Percentiles rank a stretch among this genome's conserved stretches.
Conservation (phyloP, 2,113 vertebrate genomes). For the Calypte anna region DNA sequence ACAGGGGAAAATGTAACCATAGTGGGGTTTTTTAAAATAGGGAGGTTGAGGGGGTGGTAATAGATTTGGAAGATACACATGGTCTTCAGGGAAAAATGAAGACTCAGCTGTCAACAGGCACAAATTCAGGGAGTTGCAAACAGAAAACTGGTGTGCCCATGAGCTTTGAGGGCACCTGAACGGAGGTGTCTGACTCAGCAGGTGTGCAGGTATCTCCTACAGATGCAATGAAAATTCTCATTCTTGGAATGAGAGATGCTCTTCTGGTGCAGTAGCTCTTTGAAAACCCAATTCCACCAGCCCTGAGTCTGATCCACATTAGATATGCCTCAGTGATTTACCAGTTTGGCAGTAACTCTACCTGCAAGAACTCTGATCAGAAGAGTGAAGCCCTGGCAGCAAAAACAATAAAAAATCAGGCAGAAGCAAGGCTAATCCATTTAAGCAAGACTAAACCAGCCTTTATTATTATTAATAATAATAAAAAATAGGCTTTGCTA, state of each 20-base stretch:
- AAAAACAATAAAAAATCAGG: constrained; percentile 66
- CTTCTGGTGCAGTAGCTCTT: background rate
- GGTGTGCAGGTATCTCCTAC: background rate
- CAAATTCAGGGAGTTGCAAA: background rate
- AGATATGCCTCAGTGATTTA: constrained; percentile 58
- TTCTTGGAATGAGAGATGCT: background rate
- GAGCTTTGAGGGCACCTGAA: background rate
- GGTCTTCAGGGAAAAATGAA: background rate
- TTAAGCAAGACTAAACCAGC: constrained; percentile 51
- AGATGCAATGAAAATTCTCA: background rate
- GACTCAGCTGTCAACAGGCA: constrained; percentile 22
- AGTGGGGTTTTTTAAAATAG: background rate
- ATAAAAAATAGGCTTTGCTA: constrained; percentile 61
- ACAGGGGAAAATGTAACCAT: background rate
- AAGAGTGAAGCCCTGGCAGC: constrained; percentile 61
- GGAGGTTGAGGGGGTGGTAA: background rate
- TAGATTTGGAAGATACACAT: background rate
- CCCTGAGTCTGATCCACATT: constrained; percentile 49
- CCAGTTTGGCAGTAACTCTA: constrained; percentile 48
- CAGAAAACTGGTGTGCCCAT: background rate
- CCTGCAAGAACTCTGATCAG: constrained; percentile 20
- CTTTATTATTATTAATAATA: constrained; percentile 50
- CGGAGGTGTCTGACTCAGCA: background rate
- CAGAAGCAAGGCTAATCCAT: constrained; percentile 65
- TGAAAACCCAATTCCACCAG: constrained; percentile 46